Conservation (phyloP, 2,888 invertebrate genomes). For the Xestobium rufovillosum region DNA sequence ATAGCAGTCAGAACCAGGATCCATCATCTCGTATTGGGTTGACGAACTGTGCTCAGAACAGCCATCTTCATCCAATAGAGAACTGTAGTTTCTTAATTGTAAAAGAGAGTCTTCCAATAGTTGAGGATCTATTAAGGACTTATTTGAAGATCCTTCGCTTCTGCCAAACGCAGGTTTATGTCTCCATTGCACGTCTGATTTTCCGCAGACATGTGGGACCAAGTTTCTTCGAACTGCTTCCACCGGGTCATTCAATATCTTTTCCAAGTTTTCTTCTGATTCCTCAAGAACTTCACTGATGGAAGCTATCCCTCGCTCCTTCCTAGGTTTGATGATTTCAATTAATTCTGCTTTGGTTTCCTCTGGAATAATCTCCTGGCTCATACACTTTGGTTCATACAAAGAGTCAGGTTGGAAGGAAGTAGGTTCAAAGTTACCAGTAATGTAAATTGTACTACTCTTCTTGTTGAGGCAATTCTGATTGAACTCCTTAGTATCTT, state of each 20-base stretch:
- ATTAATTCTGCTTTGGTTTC: neutral
- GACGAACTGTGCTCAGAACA: constrained; percentile 49
- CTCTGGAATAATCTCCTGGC: too few species aligned
- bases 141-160: constrained; percentile 23
- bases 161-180: constrained; percentile 35
- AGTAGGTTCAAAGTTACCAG: constrained; percentile 33
- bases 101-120: constrained; percentile 57
- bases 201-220: constrained; percentile 71
- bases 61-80: constrained; percentile 41
- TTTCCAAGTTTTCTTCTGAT: constrained; percentile 42
- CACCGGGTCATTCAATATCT: constrained; percentile 62
- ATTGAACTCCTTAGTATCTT: constrained; percentile 45
- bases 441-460: constrained; percentile 41
- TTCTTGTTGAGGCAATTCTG: constrained; percentile 25
- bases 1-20: constrained; percentile 66
- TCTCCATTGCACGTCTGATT: constrained; percentile 45
- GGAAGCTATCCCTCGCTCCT: too few species aligned
- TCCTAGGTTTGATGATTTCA: neutral
- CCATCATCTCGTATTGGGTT: constrained; percentile 69
- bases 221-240: constrained; percentile 68
- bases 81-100: constrained; percentile 46
- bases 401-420: constrained; percentile 7
- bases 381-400: too few species aligned
- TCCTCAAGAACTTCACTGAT: neutral
- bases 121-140: neutral